These are phyloP conservation scores for Ochropacha duplaris DNA, from an alignment of 2,888 invertebrate species.

Conservation along the genomic window DNA sequence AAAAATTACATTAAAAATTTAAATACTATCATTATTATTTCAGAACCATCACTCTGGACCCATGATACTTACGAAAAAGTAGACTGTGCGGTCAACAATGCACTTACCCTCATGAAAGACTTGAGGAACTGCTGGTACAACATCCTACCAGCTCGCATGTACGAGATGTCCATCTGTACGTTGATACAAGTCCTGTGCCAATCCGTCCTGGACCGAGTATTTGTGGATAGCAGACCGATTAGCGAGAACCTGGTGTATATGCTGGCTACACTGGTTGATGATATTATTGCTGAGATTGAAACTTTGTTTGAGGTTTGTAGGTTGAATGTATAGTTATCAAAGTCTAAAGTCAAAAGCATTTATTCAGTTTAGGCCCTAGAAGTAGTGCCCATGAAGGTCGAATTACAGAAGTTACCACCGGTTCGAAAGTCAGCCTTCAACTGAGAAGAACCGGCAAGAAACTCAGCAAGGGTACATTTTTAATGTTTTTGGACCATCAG, in stretches of 20 bases:
- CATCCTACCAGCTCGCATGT: conserved; percentile 64
- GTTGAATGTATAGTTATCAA: too few relatives aligned
- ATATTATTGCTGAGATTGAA: conserved; percentile 44
- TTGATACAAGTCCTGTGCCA: conserved; percentile 60
- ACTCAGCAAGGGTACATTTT: too few relatives aligned
- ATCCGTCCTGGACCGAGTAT: conserved; percentile 53
- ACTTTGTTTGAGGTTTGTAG: conserved; percentile 61
- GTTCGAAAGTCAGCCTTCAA: too few relatives aligned
- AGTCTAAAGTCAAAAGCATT: too few relatives aligned
- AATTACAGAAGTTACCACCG: too few relatives aligned
- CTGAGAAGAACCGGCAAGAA: too few relatives aligned
- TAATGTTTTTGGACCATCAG: too few relatives aligned
- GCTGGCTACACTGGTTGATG: conserved; percentile 57
- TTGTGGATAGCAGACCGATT: conserved; percentile 53
- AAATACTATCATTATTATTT: conserved; percentile 10
- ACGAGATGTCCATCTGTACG: conserved; percentile 61
- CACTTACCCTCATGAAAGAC: conserved; percentile 54
- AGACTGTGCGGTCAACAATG: conserved; percentile 61
- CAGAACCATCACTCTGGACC: conserved; percentile 57
- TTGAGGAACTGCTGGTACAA: conserved; percentile 57
- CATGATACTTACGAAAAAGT: conserved; percentile 60
- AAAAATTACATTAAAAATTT: neutral
- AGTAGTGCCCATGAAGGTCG: too few relatives aligned
- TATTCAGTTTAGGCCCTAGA: too few relatives aligned
- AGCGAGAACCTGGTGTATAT: conserved; percentile 63